A percentile compares a stretch with the other conserved stretches of the same genome.
Conservation (phyloP, 1,140 invertebrate genomes). For the Zelostemma sp. region DNA sequence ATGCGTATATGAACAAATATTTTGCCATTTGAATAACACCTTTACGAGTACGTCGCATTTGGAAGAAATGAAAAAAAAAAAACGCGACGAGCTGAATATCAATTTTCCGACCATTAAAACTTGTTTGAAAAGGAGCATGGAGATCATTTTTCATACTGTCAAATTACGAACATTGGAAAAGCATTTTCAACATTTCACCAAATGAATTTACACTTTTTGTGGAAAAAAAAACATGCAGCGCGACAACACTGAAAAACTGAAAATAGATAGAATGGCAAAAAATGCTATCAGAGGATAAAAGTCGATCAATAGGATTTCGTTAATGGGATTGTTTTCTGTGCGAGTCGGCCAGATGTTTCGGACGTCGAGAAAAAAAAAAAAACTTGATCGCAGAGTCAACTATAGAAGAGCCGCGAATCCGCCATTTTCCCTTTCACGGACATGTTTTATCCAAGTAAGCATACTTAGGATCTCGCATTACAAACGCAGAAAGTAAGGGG, state of each 20-base stretch:
- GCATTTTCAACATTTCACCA: too few species aligned
- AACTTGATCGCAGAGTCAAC: slow-evolving; percentile 38
- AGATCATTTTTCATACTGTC: too few species aligned
- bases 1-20: too few species aligned
- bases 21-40: too few species aligned
- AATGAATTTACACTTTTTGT: slow-evolving; percentile 3
- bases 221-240: slow-evolving; percentile 16
- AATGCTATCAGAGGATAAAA: slow-evolving; percentile 26
- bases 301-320: slow-evolving; percentile 43
- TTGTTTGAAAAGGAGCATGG: too few species aligned
- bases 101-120: too few species aligned
- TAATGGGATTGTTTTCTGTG: slow-evolving; percentile 49
- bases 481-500: slow-evolving; percentile 17
- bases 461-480: slow-evolving; percentile 50
- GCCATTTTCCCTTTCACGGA: slow-evolving; percentile 15
- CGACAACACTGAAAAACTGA: slow-evolving; percentile 25
- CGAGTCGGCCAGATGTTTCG: slow-evolving; percentile 42
- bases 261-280: slow-evolving; percentile 43
- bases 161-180: too few species aligned
- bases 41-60: too few species aligned
- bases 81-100: too few species aligned
- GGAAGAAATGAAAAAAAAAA: too few species aligned
- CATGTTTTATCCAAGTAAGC: slow-evolving; percentile 49
- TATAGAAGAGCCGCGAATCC: slow-evolving; percentile 14
- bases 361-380: slow-evolving; percentile 27